phyloP scores from a whole-genome alignment of 2,797 vertebrate genomes.

The Leptodactylus fallax region DNA sequence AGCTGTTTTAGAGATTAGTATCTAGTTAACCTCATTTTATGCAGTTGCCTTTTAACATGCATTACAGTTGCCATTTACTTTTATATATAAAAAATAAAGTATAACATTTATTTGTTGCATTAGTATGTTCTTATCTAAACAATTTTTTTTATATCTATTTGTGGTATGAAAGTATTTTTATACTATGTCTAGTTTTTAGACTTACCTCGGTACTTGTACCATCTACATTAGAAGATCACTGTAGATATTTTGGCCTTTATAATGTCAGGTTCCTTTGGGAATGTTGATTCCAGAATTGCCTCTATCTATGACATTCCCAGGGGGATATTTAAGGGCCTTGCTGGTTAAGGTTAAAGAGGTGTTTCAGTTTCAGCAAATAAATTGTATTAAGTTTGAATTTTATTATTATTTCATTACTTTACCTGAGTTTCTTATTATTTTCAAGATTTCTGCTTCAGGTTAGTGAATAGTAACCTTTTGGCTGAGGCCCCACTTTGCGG shows the following conservation, averaged over 20 bases:
- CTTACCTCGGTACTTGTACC: neutral
- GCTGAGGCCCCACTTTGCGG: no score
- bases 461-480: no score
- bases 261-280: neutral
- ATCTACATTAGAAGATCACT: neutral
- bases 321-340: neutral
- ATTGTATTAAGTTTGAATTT: neutral
- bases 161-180: neutral
- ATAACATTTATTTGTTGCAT: neutral
- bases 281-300: neutral
- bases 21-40: conserved; percentile 1
- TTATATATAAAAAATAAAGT: neutral
- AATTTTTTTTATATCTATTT: neutral
- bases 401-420: no score
- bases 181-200: neutral
- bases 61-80: neutral
- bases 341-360: neutral
- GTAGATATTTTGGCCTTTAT: neutral
- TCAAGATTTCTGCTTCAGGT: no score
- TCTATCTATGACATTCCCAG: neutral
- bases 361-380: neutral
- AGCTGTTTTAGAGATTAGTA: conserved; percentile 26
- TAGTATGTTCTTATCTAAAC: neutral
- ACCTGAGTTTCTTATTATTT: no score
- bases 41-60: neutral